Percentiles rank a stretch among this genome's conserved stretches.
phyloP scores from a whole-genome alignment of 64 coral and sea anemone genomes.

The Pocillopora damicornis region DNA sequence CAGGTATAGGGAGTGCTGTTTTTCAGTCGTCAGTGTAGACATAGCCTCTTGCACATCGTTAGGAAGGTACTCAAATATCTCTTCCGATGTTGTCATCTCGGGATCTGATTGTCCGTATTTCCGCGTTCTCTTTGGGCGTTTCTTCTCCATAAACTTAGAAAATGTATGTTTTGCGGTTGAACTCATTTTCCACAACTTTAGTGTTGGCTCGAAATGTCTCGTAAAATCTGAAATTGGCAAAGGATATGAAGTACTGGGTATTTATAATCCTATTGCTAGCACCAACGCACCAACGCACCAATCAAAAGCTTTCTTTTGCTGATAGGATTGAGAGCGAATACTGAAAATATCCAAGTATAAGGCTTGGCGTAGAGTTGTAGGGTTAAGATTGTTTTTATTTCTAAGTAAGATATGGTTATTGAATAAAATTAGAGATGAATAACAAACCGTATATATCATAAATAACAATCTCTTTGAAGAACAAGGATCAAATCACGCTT shows the following conservation, averaged over 20 bases:
- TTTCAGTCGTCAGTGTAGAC: not conserved
- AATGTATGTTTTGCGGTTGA: not conserved
- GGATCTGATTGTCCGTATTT: not conserved
- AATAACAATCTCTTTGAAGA: not conserved
- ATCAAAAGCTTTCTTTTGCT: not conserved
- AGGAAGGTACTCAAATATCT: not conserved
- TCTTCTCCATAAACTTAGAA: not conserved
- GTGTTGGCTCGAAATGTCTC: not conserved
- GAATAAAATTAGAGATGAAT: not conserved
- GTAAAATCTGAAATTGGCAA: too few species aligned
- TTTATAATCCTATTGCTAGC: not conserved
- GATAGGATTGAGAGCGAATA: not conserved
- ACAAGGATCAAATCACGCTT: not conserved
- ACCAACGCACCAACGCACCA: not conserved
- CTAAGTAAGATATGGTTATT: not conserved
- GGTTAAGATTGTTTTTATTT: not conserved
- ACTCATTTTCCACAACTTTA: not conserved
- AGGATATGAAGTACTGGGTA: too few species aligned
- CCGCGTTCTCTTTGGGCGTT: not conserved
- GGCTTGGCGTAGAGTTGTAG: too few species aligned
- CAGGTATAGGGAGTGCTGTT: not conserved
- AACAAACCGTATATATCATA: not conserved
- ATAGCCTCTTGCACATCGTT: not conserved
- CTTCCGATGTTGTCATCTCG: not conserved
- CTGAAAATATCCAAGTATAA: not conserved